Evolutionary conservation across 2,888 invertebrate genomes (phyloP).

Genomic region (Agrilus cyanescens): DNA sequence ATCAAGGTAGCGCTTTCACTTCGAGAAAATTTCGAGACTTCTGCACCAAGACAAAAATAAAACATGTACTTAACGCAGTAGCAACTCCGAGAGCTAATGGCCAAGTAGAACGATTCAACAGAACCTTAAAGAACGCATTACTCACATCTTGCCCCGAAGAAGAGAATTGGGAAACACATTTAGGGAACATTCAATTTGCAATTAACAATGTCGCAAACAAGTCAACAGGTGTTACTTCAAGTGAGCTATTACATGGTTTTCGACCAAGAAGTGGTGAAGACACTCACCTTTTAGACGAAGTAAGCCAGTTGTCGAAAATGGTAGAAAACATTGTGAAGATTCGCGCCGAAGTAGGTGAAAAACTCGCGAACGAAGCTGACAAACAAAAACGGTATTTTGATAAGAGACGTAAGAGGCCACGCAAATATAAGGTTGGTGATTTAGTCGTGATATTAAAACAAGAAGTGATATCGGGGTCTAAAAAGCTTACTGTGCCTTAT

Average conservation of each 20-base stretch:
- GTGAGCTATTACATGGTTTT: slow-evolving; percentile 3
- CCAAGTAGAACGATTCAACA: too few species aligned
- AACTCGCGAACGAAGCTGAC: too few species aligned
- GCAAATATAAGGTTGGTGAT: not conserved
- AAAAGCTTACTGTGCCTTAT: too few species aligned
- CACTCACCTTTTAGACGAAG: not conserved
- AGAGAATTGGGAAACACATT: too few species aligned
- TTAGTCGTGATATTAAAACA: not conserved
- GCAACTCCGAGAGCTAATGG: too few species aligned
- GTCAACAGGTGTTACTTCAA: slow-evolving; percentile 11
- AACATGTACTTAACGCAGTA: slow-evolving; percentile 7
- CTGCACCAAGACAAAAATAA: slow-evolving; percentile 17
- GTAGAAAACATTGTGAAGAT: too few species aligned
- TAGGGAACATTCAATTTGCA: too few species aligned
- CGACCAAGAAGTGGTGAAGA: slow-evolving; percentile 1
- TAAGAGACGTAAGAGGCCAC: not conserved
- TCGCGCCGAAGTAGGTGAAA: too few species aligned
- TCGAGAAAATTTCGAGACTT: not conserved
- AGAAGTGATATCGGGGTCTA: too few species aligned
- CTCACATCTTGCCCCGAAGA: too few species aligned
- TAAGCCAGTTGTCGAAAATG: not conserved
- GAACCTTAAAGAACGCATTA: too few species aligned
- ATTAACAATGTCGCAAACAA: too few species aligned
- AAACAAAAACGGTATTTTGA: slow-evolving; percentile 1
- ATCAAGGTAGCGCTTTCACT: not conserved